These are phyloP conservation scores for Eretmochelys imbricata DNA, from an alignment of 2,113 vertebrate species.

Conservation along the genomic window DNA sequence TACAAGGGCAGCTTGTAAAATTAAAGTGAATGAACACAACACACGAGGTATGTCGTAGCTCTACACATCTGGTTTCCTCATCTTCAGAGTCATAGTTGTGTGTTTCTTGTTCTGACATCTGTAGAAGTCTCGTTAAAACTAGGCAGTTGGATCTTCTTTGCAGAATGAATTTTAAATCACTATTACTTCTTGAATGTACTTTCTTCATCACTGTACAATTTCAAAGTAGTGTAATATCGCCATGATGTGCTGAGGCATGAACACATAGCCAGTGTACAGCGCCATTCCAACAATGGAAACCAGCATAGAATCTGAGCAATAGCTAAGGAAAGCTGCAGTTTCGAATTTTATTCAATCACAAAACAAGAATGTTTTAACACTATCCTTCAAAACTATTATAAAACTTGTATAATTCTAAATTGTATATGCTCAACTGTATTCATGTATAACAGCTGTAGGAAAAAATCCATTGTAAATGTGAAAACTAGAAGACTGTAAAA, in stretches of 20 bases:
- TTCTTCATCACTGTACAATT: slow-evolving; percentile 87
- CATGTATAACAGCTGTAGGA: not conserved
- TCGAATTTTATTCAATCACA: not conserved
- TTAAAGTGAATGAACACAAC: slow-evolving; percentile 82
- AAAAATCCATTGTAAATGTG: not conserved
- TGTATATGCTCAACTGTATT: not conserved
- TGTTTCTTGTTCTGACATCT: slow-evolving; percentile 37
- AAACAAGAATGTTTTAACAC: not conserved
- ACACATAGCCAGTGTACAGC: slow-evolving; percentile 95
- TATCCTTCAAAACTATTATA: not conserved
- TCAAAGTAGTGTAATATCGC: slow-evolving; percentile 98
- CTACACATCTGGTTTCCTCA: slow-evolving; percentile 56
- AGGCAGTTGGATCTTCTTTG: slow-evolving; percentile 56
- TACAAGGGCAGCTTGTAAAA: slow-evolving; percentile 80
- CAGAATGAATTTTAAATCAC: slow-evolving; percentile 39
- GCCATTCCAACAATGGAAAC: slow-evolving; percentile 94
- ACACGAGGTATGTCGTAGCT: slow-evolving; percentile 61
- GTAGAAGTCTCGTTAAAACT: slow-evolving; percentile 64
- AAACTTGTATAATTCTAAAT: not conserved
- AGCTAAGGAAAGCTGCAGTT: slow-evolving; percentile 77
- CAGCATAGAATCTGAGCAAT: slow-evolving; percentile 90
- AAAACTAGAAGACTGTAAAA: not conserved
- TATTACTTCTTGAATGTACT: not conserved
- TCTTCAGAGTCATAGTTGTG: slow-evolving; percentile 59
- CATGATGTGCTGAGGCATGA: slow-evolving; percentile 99